Conservation (phyloP, 2,113 vertebrate genomes). For the Tautogolabrus adspersus region DNA sequence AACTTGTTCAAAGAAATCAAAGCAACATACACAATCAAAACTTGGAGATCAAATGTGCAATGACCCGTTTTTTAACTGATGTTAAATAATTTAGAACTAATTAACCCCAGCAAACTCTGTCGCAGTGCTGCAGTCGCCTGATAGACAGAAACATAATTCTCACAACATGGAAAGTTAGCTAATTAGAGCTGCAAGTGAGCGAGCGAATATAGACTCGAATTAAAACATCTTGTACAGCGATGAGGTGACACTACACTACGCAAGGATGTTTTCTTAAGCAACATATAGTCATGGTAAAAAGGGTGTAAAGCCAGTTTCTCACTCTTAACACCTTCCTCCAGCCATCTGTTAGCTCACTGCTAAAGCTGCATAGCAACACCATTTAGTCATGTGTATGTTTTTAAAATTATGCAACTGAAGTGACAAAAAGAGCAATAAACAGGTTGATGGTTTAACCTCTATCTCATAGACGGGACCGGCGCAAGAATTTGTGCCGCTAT, state of each 20-base stretch:
- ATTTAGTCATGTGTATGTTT: neutral
- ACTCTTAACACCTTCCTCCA: conserved; percentile 7
- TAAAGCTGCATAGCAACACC: neutral
- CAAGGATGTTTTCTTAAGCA: neutral
- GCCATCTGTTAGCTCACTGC: neutral
- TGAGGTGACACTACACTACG: neutral
- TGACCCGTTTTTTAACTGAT: neutral
- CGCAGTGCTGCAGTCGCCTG: neutral
- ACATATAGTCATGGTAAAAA: neutral
- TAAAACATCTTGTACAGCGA: conserved; percentile 5
- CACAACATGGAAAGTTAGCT: neutral
- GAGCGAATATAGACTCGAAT: neutral
- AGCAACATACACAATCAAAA: neutral
- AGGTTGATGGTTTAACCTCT: too few relatives aligned
- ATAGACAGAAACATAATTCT: neutral
- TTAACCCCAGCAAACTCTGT: conserved; percentile 3
- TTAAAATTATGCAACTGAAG: neutral
- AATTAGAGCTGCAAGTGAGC: neutral
- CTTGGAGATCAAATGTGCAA: neutral
- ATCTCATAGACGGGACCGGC: too few relatives aligned
- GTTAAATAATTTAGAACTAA: neutral
- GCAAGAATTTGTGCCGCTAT: too few relatives aligned
- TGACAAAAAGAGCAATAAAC: too few relatives aligned
- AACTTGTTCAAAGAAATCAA: neutral
- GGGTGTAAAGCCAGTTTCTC: conserved; percentile 4